A percentile compares a stretch with the other conserved stretches of the same genome.
Conservation (phyloP, 2,888 invertebrate species). For the Beris morrisii region DNA sequence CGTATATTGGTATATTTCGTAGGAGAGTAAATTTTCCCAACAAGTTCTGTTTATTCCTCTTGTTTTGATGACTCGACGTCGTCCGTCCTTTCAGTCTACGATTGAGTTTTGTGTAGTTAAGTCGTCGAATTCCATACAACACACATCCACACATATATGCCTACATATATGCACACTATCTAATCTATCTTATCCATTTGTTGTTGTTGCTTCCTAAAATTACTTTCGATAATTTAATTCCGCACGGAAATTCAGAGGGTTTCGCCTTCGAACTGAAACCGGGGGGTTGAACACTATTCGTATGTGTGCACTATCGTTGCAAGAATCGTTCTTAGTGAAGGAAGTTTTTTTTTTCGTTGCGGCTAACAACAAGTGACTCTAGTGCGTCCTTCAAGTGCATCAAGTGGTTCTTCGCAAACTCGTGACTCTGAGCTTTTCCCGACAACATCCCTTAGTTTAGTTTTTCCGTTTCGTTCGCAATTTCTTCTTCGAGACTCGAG, state of each 20-base stretch:
- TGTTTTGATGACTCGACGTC: conserved; percentile 39
- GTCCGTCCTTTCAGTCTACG: conserved; percentile 57
- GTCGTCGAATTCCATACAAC: conserved; percentile 54
- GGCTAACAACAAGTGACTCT: conserved; percentile 36
- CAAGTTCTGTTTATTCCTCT: conserved; percentile 41
- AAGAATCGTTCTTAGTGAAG: too few relatives aligned
- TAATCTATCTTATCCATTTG: background rate
- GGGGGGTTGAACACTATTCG: too few relatives aligned
- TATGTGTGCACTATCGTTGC: too few relatives aligned
- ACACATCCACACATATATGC: conserved; percentile 12
- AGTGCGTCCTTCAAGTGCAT: conserved; percentile 40
- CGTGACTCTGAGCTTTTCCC: too few relatives aligned
- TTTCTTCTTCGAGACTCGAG: too few relatives aligned
- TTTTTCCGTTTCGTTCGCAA: too few relatives aligned
- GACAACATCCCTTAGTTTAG: too few relatives aligned
- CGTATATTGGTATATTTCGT: conserved; percentile 41
- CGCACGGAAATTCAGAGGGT: too few relatives aligned
- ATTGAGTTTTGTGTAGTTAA: conserved; percentile 58
- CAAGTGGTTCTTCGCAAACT: conserved; percentile 41
- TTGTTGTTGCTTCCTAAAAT: too few relatives aligned
- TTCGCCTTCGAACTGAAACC: too few relatives aligned
- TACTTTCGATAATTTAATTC: too few relatives aligned
- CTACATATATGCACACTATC: conserved; percentile 4
- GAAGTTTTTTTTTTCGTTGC: background rate
- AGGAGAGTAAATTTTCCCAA: conserved; percentile 40